Percentiles rank a stretch among this genome's conserved stretches.
These are phyloP conservation scores for Anguilla pacifica DNA, from an alignment of 2,797 vertebrate species.

Conservation along the genomic window DNA sequence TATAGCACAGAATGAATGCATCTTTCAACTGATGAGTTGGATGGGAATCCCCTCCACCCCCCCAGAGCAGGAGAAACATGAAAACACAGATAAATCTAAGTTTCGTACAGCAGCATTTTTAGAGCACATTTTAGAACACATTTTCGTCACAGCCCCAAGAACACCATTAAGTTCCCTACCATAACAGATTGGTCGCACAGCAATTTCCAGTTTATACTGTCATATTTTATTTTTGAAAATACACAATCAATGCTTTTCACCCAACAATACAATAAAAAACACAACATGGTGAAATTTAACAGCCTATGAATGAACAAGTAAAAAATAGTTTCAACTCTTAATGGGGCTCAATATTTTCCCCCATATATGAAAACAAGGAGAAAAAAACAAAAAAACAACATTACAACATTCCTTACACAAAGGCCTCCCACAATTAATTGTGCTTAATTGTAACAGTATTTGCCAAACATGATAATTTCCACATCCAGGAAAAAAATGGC, in stretches of 20 bases:
- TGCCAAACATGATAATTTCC: not conserved
- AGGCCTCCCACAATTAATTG: not conserved
- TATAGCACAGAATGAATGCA: not conserved
- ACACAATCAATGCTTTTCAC: not conserved
- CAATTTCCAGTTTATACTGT: not conserved
- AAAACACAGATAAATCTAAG: not conserved
- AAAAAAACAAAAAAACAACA: not conserved
- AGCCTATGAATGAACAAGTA: not conserved
- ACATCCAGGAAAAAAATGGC: not conserved
- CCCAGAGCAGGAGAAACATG: not conserved
- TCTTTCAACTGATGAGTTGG: not conserved
- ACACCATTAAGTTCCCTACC: not conserved
- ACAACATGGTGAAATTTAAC: not conserved
- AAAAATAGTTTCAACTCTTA: not conserved
- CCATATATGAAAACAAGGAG: not conserved
- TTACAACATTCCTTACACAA: not conserved
- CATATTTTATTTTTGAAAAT: slow-evolving; percentile 1
- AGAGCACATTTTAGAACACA: not conserved
- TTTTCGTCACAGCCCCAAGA: not conserved
- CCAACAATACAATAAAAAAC: not conserved
- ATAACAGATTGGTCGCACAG: not conserved
- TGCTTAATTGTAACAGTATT: not conserved
- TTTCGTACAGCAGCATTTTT: not conserved
- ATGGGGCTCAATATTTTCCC: not conserved
- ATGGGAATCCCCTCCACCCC: not conserved